These are phyloP conservation scores for Regulus satrapa DNA, from an alignment of 2,113 vertebrate species.

Conservation along the genomic window DNA sequence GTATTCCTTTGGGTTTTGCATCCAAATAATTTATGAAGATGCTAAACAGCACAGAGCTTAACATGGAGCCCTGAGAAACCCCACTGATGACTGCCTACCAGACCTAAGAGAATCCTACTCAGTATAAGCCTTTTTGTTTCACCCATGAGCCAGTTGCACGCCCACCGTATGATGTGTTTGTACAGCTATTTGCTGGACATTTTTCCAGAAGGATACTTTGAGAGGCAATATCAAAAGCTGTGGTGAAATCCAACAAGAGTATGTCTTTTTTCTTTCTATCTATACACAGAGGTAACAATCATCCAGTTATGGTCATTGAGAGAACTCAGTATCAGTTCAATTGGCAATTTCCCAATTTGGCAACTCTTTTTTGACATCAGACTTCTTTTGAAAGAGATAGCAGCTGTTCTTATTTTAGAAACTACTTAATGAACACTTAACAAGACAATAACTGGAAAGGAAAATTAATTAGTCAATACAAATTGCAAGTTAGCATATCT, in stretches of 20 bases:
- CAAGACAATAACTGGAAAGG: background rate
- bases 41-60: background rate
- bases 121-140: background rate
- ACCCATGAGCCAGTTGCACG: background rate
- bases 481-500: background rate
- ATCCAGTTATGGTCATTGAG: background rate
- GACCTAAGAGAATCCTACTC: background rate
- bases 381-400: background rate
- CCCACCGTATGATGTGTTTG: fast-evolving
- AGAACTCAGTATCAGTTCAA: background rate
- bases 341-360: background rate
- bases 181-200: background rate
- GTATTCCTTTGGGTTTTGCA: background rate
- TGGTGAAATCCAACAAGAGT: background rate
- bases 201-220: background rate
- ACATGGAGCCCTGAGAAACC: background rate
- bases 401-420: background rate
- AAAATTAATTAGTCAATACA: background rate
- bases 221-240: background rate
- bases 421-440: background rate
- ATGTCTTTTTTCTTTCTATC: background rate
- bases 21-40: background rate
- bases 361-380: background rate
- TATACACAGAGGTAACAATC: background rate
- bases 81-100: background rate